These are phyloP conservation scores for Platorchestia sp. DNA, from an alignment of 1,140 invertebrate genomes.

Conservation along the genomic window DNA sequence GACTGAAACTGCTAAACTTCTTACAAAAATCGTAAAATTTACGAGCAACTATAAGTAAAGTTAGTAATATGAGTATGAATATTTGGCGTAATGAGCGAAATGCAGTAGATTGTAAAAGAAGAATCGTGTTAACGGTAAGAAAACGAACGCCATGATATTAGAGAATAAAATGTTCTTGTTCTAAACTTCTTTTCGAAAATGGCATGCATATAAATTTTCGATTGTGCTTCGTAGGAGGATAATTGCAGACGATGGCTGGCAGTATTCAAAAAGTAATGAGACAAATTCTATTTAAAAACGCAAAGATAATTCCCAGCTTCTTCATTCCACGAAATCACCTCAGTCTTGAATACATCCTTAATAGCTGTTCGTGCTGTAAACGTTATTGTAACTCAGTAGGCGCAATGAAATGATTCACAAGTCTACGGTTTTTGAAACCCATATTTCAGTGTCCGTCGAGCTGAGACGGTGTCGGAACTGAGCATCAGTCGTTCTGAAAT, in stretches of 20 bases:
- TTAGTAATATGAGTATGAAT: no score
- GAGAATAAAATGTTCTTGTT: neutral
- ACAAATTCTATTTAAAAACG: neutral
- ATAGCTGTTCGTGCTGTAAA: neutral
- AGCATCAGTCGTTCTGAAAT: neutral
- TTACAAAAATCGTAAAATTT: neutral
- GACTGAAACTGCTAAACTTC: neutral
- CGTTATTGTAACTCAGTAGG: neutral
- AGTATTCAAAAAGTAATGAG: neutral
- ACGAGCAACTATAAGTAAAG: neutral
- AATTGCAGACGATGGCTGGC: no score
- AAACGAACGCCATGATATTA: neutral
- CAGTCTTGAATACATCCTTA: neutral
- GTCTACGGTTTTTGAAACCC: neutral
- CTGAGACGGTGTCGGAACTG: neutral
- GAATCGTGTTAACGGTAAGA: neutral
- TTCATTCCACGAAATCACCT: neutral
- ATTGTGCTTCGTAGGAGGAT: no score
- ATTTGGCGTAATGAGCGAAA: neutral
- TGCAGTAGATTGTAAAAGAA: neutral
- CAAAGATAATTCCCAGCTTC: neutral
- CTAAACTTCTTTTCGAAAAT: no score
- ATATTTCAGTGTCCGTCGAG: neutral
- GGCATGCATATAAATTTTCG: no score
- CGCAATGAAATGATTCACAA: neutral